Conservation (phyloP, 2,797 vertebrate genomes). For the Phrynocephalus forsythii region DNA sequence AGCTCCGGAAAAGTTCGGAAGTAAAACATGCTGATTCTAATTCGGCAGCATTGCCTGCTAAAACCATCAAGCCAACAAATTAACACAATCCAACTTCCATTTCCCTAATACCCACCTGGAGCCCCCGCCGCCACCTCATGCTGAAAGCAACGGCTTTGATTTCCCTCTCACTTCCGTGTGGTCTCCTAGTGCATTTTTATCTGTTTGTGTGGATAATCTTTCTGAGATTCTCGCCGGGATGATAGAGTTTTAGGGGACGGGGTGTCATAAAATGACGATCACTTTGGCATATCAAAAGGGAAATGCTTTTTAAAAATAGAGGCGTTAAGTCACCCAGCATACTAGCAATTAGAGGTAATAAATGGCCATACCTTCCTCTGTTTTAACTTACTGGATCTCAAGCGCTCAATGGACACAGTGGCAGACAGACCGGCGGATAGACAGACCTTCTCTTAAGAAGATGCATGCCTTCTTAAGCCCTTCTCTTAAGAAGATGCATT, state of each 20-base stretch:
- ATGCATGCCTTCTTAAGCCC: too few relatives aligned
- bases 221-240: neutral
- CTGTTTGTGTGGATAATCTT: neutral
- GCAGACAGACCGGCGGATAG: neutral
- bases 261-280: neutral
- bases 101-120: neutral
- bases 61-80: neutral
- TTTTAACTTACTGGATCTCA: neutral
- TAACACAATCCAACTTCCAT: too few relatives aligned
- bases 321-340: too few relatives aligned
- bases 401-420: neutral
- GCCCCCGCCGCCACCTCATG: too few relatives aligned
- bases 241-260: neutral
- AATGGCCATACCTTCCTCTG: neutral
- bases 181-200: neutral
- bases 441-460: neutral
- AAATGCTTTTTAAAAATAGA: neutral
- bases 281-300: neutral
- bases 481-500: too few relatives aligned
- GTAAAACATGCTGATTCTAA: too few relatives aligned
- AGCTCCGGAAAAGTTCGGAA: neutral
- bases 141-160: neutral
- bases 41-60: neutral
- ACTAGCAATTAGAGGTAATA: neutral
- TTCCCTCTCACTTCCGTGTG: too few relatives aligned